Percentiles rank a stretch among this genome's conserved stretches.
Evolutionary conservation across 1,140 invertebrate species (phyloP).

Genomic region (Ganaspis sp.): DNA sequence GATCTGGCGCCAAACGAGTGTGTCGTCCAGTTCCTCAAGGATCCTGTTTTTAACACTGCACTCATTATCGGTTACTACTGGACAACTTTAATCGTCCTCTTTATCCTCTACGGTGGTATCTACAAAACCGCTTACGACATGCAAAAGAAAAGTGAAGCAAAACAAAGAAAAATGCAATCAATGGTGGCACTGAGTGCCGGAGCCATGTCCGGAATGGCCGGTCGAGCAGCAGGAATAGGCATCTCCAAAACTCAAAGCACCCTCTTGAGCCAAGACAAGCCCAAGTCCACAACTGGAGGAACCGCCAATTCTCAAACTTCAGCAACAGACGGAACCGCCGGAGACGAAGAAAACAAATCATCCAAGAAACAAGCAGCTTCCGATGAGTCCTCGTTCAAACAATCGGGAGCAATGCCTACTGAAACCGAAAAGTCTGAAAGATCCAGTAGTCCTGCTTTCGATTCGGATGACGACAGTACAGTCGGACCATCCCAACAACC

Average conservation of each 20-base stretch:
- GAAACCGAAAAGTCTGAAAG: conserved; percentile 86
- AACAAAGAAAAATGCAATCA: conserved; percentile 95
- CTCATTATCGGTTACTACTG: conserved; percentile 99
- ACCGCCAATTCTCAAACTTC: conserved; percentile 44
- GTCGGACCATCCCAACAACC: conserved; percentile 67
- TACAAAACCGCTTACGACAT: conserved; percentile 99
- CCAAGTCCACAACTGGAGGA: conserved; percentile 67
- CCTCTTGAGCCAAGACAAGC: conserved; percentile 83
- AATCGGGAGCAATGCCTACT: conserved; percentile 39
- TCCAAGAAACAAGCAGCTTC: conserved; percentile 67
- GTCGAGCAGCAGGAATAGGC: conserved; percentile 89
- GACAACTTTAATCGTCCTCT: conserved; percentile 95
- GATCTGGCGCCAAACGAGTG: conserved; percentile 93
- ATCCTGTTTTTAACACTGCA: conserved; percentile 98
- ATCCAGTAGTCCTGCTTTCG: conserved; percentile 96
- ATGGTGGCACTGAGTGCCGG: conserved; percentile 93
- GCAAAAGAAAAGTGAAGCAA: conserved; percentile 97
- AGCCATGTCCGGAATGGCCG: conserved; percentile 92
- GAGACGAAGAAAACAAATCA: conserved; percentile 71
- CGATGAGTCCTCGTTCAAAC: conserved; percentile 54
- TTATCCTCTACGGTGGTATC: conserved; percentile 97
- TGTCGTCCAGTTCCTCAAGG: conserved; percentile 98
- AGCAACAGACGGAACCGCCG: conserved; percentile 50
- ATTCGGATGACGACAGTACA: conserved; percentile 93
- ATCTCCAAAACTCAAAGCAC: conserved; percentile 87